phyloP scores from a whole-genome alignment of 2,113 vertebrate species.

The Rhinichthys klamathensis region DNA sequence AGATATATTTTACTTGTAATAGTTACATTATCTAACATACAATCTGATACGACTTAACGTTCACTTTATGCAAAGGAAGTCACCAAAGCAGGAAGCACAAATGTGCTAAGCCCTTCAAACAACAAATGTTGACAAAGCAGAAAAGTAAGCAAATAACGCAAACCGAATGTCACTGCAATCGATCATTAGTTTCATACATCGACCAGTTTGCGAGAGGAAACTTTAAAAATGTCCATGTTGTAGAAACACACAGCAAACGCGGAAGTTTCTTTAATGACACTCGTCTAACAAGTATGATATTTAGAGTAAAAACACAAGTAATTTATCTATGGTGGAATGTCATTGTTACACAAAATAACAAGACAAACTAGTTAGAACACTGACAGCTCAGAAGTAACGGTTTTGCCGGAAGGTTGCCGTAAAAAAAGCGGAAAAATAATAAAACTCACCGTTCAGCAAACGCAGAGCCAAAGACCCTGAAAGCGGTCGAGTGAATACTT shows the following conservation, averaged over 20 bases:
- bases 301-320: not conserved
- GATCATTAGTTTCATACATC: not conserved
- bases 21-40: not conserved
- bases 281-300: not conserved
- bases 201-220: not conserved
- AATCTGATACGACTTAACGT: not conserved
- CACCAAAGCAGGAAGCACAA: constrained; percentile 70
- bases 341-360: not conserved
- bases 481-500: not conserved
- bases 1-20: not conserved
- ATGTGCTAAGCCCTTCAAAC: not conserved
- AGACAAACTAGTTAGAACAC: not conserved
- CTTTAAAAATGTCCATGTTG: not conserved
- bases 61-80: constrained; percentile 64
- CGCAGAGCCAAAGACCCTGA: constrained; percentile 27
- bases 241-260: not conserved
- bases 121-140: not conserved
- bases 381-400: not conserved
- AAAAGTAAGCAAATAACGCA: not conserved
- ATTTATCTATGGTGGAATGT: not conserved
- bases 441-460: constrained; percentile 48
- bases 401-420: not conserved
- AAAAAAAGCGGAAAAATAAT: not conserved
- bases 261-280: constrained; percentile 44
- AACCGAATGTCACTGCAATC: not conserved